Evolutionary conservation across 1,140 invertebrate genomes (phyloP).

Genomic region (Gerris buenoi): DNA sequence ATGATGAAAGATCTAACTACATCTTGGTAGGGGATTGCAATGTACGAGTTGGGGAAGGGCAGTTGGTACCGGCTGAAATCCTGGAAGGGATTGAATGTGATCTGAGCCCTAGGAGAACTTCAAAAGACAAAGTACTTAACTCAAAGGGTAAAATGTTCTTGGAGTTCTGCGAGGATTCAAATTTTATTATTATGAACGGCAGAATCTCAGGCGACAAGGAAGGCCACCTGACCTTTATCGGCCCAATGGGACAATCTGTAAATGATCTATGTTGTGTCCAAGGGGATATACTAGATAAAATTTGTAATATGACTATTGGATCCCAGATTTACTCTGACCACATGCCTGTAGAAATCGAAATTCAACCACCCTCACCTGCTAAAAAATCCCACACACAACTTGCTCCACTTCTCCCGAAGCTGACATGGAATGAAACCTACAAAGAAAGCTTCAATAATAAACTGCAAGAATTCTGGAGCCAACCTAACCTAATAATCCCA

Average conservation of each 20-base stretch:
- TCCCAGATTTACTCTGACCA: neutral
- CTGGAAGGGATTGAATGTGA: neutral
- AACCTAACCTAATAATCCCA: neutral
- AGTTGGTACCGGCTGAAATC: neutral
- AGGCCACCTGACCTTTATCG: neutral
- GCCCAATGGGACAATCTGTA: neutral
- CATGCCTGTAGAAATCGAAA: neutral
- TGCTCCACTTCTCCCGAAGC: neutral
- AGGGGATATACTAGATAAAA: neutral
- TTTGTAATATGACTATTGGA: neutral
- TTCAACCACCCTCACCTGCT: neutral
- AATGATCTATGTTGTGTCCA: neutral
- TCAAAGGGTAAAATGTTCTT: neutral
- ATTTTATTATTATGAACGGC: neutral
- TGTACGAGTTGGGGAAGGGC: neutral
- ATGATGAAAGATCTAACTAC: neutral
- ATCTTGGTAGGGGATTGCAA: neutral
- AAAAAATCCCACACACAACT: neutral
- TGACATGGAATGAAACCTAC: neutral
- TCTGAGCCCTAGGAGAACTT: neutral
- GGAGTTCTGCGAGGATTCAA: neutral
- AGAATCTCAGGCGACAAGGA: neutral
- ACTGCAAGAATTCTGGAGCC: neutral
- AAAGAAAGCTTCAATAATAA: neutral
- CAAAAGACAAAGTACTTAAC: neutral